Evolutionary conservation across 2,888 invertebrate genomes (phyloP), one percentile per base, ranked within the genome.

Genomic region (Caprella mutica): DNA sequence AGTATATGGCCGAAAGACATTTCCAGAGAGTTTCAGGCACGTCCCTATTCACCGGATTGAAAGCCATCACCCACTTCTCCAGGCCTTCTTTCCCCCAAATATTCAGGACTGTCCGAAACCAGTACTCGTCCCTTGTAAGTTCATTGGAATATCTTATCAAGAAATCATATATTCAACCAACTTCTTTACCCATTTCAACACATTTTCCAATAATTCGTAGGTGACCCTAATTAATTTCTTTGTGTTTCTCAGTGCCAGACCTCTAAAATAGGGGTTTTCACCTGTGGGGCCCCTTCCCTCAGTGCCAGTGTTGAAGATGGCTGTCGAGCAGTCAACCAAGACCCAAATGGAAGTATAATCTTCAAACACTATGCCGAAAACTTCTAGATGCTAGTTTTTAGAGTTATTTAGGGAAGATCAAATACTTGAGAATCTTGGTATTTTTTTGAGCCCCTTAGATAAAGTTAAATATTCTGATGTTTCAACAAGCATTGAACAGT

Each of bases 1-100:
- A 78, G 75, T 81, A 81, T 67, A 77, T 81, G 44, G 81, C 79
- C 67, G 81, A 81, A 69, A 73, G 79, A 39, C 79, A 81, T 68
- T 81, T 80, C 70, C 80, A 81, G 67, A 74, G 77, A 68, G 71
- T 80, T 35, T 76, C 77, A 1, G 76, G 77, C 19, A 74, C 74
- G 59, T 81, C 80, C 50, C 69, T 81, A 21, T 80, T 81, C 68
- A 81, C 81, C 1, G 80, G 80, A 38, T 71, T 81, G 23, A 74
- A 73, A 66, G 80, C 80, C 21, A 75, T 76, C 29, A 81, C 81
- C 1, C 81, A 81, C 70, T 81, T 81, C 71, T 80, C 80, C 42
- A 71, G 80, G 44, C 81, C 81, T 1, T 74, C 77, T 66, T 78
- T 81, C 67, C 66, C 70, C 33, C 72, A 74, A 38, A 76, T 80